phyloP scores from a whole-genome alignment of 2,888 invertebrate species.

The Eudasyphora cyanicolor region DNA sequence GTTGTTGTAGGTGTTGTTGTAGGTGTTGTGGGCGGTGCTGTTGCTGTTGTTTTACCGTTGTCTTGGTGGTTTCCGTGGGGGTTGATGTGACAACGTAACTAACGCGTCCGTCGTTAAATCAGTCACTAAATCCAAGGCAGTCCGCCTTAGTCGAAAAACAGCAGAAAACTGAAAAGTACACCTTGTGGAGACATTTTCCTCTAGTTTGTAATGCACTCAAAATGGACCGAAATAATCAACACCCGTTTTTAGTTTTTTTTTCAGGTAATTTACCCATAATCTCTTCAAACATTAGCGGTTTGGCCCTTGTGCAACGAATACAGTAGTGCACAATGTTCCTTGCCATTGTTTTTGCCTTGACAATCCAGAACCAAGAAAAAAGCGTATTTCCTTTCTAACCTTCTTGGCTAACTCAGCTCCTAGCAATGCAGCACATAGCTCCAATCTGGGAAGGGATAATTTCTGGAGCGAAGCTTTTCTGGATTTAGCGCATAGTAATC shows the following conservation, averaged over 20 bases:
- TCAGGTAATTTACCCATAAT: too few relatives aligned
- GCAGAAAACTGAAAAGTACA: neutral
- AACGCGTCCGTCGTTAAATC: neutral
- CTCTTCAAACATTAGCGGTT: too few relatives aligned
- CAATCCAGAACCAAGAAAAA: neutral
- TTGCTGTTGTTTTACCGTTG: too few relatives aligned
- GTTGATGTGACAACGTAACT: too few relatives aligned
- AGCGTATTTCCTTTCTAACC: neutral
- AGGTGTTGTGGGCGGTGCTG: too few relatives aligned
- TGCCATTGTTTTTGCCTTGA: too few relatives aligned
- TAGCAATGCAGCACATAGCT: neutral
- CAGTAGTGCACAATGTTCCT: too few relatives aligned
- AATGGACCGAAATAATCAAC: too few relatives aligned
- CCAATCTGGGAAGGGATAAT: constrained; percentile 1
- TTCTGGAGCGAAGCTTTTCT: neutral
- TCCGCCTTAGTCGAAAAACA: neutral
- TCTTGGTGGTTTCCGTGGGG: too few relatives aligned
- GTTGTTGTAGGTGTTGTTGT: too few relatives aligned
- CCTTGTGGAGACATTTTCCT: neutral
- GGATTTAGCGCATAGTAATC: constrained; percentile 8
- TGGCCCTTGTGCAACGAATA: neutral
- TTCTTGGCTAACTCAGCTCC: too few relatives aligned
- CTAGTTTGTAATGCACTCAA: constrained; percentile 5
- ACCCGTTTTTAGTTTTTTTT: too few relatives aligned
- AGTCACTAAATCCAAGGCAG: neutral